Conservation (phyloP, 2,113 vertebrate species). For the Cryptomyrus ogoouensis region DNA sequence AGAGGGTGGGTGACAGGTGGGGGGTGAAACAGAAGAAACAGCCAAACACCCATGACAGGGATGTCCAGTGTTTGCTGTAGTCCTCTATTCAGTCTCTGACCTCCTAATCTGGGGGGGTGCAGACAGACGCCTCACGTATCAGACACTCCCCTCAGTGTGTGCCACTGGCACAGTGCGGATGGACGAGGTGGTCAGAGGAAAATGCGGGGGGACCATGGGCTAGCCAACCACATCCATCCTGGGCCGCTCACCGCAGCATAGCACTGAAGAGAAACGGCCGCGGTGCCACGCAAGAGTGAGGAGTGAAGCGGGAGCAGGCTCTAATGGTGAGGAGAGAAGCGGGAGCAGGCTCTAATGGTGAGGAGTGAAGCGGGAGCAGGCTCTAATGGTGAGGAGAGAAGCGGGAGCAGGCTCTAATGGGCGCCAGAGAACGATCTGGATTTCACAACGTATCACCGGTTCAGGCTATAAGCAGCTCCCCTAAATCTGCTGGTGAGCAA, state of each 20-base stretch:
- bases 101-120: neutral
- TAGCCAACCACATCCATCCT: neutral
- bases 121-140: neutral
- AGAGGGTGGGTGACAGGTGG: neutral
- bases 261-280: neutral
- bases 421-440: neutral
- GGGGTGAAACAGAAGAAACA: slow-evolving; percentile 8
- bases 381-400: too few relatives aligned
- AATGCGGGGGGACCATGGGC: neutral
- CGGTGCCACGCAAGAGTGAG: neutral
- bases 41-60: neutral
- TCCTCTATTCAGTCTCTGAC: neutral
- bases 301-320: neutral
- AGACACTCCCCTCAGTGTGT: neutral
- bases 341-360: too few relatives aligned
- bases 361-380: too few relatives aligned
- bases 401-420: neutral
- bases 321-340: too few relatives aligned
- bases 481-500: neutral
- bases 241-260: neutral
- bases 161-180: neutral
- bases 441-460: neutral
- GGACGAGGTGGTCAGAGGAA: neutral
- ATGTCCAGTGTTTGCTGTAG: neutral
- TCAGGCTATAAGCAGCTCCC: neutral